phyloP scores from a whole-genome alignment of 2,888 invertebrate species.

The Melinopterus prodromus region DNA sequence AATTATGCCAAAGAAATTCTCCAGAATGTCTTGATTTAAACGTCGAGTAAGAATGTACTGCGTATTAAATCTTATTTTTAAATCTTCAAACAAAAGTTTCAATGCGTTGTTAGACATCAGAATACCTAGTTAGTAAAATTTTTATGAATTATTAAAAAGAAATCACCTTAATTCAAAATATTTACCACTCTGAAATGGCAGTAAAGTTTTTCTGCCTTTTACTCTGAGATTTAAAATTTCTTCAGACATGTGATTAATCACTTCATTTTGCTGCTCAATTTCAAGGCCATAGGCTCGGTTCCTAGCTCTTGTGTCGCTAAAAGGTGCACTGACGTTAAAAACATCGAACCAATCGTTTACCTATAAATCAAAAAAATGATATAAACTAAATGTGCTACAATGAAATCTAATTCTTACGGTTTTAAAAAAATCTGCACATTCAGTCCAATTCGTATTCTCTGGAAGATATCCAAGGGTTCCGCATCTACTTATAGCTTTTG shows the following conservation, averaged over 20 bases:
- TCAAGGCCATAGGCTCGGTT: background rate
- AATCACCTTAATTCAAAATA: background rate
- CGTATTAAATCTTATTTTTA: conserved; percentile 4
- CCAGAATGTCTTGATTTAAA: conserved; percentile 41
- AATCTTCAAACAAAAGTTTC: background rate
- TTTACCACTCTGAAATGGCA: background rate
- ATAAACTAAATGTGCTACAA: too few species aligned
- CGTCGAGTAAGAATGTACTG: conserved; percentile 20
- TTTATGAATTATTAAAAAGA: background rate
- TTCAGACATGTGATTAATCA: conserved; percentile 4
- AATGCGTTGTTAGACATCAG: background rate
- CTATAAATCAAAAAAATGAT: too few species aligned
- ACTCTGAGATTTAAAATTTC: background rate
- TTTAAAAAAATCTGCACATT: too few species aligned
- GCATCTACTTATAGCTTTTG: conserved; percentile 31
- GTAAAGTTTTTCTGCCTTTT: background rate
- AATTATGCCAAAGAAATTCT: conserved; percentile 40
- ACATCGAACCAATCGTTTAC: conserved; percentile 5
- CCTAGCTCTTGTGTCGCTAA: background rate
- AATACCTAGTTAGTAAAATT: background rate
- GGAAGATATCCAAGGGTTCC: too few species aligned
- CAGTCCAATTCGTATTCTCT: too few species aligned
- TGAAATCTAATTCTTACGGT: too few species aligned
- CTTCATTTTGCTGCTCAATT: conserved; percentile 4
- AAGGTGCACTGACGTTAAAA: background rate